Conservation (phyloP, 2,888 invertebrate genomes). For the Catocala fraxini region DNA sequence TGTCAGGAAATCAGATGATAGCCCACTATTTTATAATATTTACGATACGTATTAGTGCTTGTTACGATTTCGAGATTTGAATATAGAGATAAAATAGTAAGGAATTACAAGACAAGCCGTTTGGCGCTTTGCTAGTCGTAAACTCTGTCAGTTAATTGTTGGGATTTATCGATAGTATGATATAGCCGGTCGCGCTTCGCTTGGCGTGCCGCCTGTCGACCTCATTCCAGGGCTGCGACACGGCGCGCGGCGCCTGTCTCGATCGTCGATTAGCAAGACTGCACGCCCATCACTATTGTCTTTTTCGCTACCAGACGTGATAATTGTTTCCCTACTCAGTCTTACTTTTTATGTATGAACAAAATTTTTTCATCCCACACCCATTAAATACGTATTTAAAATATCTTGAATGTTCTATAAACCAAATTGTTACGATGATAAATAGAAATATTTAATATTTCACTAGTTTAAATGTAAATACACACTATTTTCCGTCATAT, state of each 20-base stretch:
- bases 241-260: slow-evolving; percentile 73
- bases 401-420: slow-evolving; percentile 16
- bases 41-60: slow-evolving; percentile 1
- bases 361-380: slow-evolving; percentile 17
- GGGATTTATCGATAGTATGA: slow-evolving; percentile 68
- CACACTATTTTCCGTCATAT: slow-evolving; percentile 41
- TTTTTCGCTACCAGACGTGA: slow-evolving; percentile 57
- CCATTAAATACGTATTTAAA: slow-evolving; percentile 10
- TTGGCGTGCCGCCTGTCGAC: slow-evolving; percentile 69
- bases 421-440: slow-evolving; percentile 29
- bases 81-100: slow-evolving; percentile 20
- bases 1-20: slow-evolving; percentile 26
- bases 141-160: slow-evolving; percentile 46
- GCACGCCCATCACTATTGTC: slow-evolving; percentile 79
- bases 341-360: slow-evolving; percentile 19
- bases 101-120: slow-evolving; percentile 27
- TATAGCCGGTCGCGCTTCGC: slow-evolving; percentile 58
- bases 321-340: slow-evolving; percentile 54
- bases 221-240: slow-evolving; percentile 66
- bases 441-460: slow-evolving; percentile 30
- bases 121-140: slow-evolving; percentile 34
- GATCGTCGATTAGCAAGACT: slow-evolving; percentile 68
- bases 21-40: slow-evolving; percentile 11
- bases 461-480: slow-evolving; percentile 39
- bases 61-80: slow-evolving; percentile 9